Evolutionary conservation across 2,113 vertebrate species (phyloP).

Genomic region (Tupaia chinensis): DNA sequence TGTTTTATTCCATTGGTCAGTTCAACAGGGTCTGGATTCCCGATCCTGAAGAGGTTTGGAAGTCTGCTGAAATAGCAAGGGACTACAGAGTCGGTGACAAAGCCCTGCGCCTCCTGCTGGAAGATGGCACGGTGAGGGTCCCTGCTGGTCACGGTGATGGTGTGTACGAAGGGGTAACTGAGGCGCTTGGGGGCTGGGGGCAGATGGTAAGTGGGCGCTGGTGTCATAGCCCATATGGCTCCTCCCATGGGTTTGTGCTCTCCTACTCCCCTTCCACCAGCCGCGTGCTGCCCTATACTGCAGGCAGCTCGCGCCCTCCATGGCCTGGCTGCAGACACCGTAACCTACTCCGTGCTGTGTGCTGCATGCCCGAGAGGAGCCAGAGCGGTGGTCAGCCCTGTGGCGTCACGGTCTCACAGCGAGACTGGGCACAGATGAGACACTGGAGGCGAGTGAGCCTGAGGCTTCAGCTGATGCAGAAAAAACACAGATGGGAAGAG

Average conservation of each 20-base stretch:
- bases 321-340: neutral
- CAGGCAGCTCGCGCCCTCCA: neutral
- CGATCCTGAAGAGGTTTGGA: slow-evolving; percentile 95
- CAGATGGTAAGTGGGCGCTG: neutral
- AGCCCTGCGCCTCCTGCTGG: slow-evolving; percentile 90
- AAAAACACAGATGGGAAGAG: neutral
- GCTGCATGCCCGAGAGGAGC: neutral
- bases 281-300: neutral
- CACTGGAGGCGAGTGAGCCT: neutral
- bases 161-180: too few species aligned
- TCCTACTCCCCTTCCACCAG: neutral
- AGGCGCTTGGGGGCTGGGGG: rapidly evolving
- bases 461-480: neutral
- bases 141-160: rapidly evolving
- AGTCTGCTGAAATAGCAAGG: slow-evolving; percentile 94
- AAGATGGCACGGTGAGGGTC: slow-evolving; percentile 94
- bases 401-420: neutral
- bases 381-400: neutral
- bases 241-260: too few species aligned
- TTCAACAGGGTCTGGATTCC: slow-evolving; percentile 98
- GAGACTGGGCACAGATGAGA: neutral
- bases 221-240: too few species aligned
- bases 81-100: slow-evolving; percentile 91
- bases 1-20: slow-evolving; percentile 84
- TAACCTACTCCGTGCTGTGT: neutral